Evolutionary conservation across 2,888 invertebrate species (phyloP), one percentile per base, ranked within the genome.

Genomic region (Lacanobia oleracea): DNA sequence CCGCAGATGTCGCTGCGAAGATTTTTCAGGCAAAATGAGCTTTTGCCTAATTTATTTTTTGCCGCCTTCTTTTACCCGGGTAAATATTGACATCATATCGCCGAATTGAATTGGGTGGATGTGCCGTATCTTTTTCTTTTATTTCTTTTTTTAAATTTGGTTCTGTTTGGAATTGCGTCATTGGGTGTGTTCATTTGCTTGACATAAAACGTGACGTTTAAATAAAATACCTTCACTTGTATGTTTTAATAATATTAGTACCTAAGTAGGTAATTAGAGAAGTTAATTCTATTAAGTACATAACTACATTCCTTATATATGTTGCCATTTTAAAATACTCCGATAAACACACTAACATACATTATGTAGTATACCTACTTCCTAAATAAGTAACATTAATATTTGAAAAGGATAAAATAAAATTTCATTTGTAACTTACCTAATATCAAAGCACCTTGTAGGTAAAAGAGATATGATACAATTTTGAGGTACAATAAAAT

Each of bases 41-140:
- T 95, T 94, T 94, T 91, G 95, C 95, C 95, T 95, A 95, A 96
- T 95, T 96, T 95, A 95, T 95, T 96, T 96, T 96, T 96, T 96
- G 94, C 93, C 94, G 93, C 95, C 96, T 95, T 95, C 95, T 95
- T 96, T 94, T 94, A 88, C 93, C 90, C 89, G 91, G 92, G 94
- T 93, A 95, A 95, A 95, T 95, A 95, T 95, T 95, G 95, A 94
- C 93, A 92, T 88, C 89, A 84, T 81, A 75, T 72, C 79, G 85
- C 67, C 43, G 66, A 64, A 68, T 76, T 48, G 88, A 72, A 77
- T 83, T 66, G 50, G 54, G 83, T 90, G 93, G 95, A 95, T 88
- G 86, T 62, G 88, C 71, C 88, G 53, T 51, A 40, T 14, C 10
- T 10, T 60, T 71, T 74, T 69, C 1, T 12, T 14, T 14, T 16